These are phyloP conservation scores for Asbolus verrucosus DNA, from an alignment of 1,140 invertebrate genomes.

Conservation along the genomic window DNA sequence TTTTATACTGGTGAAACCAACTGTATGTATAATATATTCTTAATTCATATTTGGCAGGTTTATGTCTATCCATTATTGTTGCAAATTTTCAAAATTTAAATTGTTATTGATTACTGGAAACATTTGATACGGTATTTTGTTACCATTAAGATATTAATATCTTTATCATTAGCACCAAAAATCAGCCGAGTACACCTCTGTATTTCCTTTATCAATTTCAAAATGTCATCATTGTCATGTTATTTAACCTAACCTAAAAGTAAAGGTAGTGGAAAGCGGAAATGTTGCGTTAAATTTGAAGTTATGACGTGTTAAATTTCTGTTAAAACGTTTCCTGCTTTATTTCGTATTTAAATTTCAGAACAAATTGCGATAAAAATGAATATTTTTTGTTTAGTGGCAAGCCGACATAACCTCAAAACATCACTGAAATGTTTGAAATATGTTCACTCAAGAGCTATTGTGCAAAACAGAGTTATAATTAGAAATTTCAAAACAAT, in stretches of 20 bases:
- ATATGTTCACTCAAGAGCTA: slow-evolving; percentile 43
- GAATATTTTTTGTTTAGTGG: slow-evolving; percentile 53
- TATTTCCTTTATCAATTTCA: not conserved
- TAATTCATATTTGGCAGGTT: too few species aligned
- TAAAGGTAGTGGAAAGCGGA: not conserved
- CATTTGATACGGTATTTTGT: too few species aligned
- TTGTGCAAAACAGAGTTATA: slow-evolving; percentile 19
- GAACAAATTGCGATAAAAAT: slow-evolving; percentile 46
- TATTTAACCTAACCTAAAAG: slow-evolving; percentile 19
- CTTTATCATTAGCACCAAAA: too few species aligned
- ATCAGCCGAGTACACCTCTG: not conserved
- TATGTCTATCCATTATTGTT: too few species aligned
- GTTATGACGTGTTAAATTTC: slow-evolving; percentile 10
- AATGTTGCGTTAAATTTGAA: not conserved
- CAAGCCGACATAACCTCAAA: slow-evolving; percentile 50
- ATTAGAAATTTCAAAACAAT: slow-evolving; percentile 51
- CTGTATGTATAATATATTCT: too few species aligned
- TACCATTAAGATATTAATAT: too few species aligned
- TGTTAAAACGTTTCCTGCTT: not conserved
- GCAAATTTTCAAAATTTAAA: too few species aligned
- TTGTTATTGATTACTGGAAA: too few species aligned
- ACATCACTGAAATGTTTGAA: slow-evolving; percentile 50
- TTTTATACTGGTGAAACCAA: too few species aligned
- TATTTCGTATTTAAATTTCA: not conserved
- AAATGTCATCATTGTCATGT: slow-evolving; percentile 10